A percentile compares a stretch with the other conserved stretches of the same genome.
These are phyloP conservation scores for Thomomys bottae DNA, from an alignment of 2,113 vertebrate species.

Conservation along the genomic window DNA sequence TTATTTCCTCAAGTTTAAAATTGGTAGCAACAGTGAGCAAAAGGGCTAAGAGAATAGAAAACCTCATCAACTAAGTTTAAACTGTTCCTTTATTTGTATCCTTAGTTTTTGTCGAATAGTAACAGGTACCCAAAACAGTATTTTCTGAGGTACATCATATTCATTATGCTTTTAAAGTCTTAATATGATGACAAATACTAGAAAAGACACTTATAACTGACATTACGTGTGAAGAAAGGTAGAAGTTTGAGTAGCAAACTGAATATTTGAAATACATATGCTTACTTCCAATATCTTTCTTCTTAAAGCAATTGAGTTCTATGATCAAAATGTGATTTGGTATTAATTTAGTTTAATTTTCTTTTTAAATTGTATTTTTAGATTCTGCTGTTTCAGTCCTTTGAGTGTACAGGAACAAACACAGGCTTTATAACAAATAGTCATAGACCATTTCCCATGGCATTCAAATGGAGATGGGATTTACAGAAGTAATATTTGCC, in stretches of 20 bases:
- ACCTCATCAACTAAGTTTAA: background rate
- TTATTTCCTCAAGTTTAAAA: background rate
- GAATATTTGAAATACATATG: background rate
- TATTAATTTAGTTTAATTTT: background rate
- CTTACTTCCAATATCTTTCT: background rate
- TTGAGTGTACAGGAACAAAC: background rate
- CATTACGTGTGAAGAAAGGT: background rate
- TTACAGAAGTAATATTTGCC: slow-evolving; percentile 33
- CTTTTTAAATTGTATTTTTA: background rate
- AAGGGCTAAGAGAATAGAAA: background rate
- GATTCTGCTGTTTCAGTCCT: background rate
- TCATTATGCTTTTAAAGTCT: slow-evolving; percentile 8
- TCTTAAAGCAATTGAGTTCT: background rate
- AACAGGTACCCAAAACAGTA: background rate
- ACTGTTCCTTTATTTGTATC: background rate
- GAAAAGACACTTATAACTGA: background rate
- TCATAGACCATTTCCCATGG: background rate
- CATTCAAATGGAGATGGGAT: slow-evolving; percentile 1
- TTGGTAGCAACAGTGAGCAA: slow-evolving; percentile 2
- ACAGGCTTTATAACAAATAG: slow-evolving; percentile 55
- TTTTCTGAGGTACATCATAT: background rate
- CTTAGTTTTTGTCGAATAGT: background rate
- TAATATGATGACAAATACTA: background rate
- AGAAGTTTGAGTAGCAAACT: background rate
- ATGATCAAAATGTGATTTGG: too few species aligned